Conservation (phyloP, 2,113 vertebrate genomes). For the Boulengeromyrus knoepffleri region DNA sequence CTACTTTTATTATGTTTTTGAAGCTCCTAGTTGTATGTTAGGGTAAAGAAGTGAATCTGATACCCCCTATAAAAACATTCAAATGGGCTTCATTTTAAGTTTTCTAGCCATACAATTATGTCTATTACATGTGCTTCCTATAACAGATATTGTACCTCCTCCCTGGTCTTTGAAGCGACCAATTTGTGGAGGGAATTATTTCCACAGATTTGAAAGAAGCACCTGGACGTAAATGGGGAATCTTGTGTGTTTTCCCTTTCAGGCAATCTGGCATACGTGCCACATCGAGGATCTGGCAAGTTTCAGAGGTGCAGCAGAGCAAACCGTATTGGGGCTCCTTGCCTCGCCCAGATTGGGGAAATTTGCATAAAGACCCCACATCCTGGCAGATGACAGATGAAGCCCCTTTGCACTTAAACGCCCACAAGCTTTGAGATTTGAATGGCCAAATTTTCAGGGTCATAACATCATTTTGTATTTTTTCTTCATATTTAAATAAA, state of each 20-base stretch:
- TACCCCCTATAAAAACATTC: not conserved
- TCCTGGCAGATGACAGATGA: slow-evolving; percentile 10
- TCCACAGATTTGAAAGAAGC: slow-evolving; percentile 39
- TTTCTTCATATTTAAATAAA: not conserved
- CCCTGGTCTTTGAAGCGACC: slow-evolving; percentile 28
- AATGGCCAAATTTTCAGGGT: not conserved
- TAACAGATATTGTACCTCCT: not conserved
- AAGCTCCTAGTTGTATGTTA: not conserved
- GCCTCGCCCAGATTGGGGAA: slow-evolving; percentile 17
- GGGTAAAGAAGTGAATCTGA: not conserved
- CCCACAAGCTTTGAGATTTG: not conserved
- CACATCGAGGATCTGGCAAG: slow-evolving; percentile 24
- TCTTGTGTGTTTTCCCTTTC: slow-evolving; percentile 36
- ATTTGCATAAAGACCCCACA: not conserved
- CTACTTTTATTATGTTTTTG: not conserved
- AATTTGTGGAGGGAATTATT: slow-evolving; percentile 40
- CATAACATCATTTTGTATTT: not conserved
- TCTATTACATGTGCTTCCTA: not conserved
- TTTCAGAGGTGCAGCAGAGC: slow-evolving; percentile 13
- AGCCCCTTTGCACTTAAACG: not conserved
- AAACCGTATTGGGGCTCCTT: slow-evolving; percentile 17
- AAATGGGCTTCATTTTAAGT: not conserved
- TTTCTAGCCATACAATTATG: not conserved
- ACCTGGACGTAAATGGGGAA: slow-evolving; percentile 31
- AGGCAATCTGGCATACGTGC: slow-evolving; percentile 27